phyloP scores from a whole-genome alignment of 1,140 invertebrate species.

The Drosophila suzukii region DNA sequence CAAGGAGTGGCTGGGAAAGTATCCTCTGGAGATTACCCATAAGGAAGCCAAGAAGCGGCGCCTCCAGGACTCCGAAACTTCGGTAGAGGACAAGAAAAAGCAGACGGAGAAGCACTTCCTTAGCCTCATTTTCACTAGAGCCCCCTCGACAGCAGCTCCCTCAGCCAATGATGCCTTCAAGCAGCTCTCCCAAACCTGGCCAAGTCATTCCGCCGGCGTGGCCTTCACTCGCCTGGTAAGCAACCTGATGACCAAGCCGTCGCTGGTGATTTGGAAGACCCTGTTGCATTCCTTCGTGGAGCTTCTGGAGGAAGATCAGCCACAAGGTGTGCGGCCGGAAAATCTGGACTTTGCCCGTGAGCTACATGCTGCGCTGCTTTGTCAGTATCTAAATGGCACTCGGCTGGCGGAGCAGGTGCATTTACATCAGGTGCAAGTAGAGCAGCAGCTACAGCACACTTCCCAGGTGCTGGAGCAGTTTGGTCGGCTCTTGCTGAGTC shows the following conservation, averaged over 20 bases:
- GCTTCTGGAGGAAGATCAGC: conserved; percentile 31
- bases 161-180: conserved; percentile 22
- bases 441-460: conserved; percentile 49
- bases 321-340: conserved; percentile 5
- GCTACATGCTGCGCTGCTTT: conserved; percentile 65
- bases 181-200: conserved; percentile 65
- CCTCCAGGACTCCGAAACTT: not conserved
- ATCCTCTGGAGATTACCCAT: not conserved
- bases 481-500: conserved; percentile 51
- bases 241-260: conserved; percentile 72
- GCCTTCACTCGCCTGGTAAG: conserved; percentile 69
- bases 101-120: conserved; percentile 8
- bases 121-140: conserved; percentile 7
- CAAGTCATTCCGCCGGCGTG: conserved; percentile 54
- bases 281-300: conserved; percentile 65
- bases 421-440: conserved; percentile 38
- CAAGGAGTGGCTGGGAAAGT: conserved; percentile 54
- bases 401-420: conserved; percentile 70
- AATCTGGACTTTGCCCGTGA: conserved; percentile 63
- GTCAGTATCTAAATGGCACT: conserved; percentile 70
- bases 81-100: not conserved
- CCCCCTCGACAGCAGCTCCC: not conserved
- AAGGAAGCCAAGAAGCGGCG: conserved; percentile 5
- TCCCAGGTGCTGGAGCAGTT: conserved; percentile 55
- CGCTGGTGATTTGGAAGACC: conserved; percentile 79